Percentiles rank a stretch among this genome's conserved stretches.
phyloP scores from a whole-genome alignment of 2,888 invertebrate genomes.

The Hirudinaria manillensis region DNA sequence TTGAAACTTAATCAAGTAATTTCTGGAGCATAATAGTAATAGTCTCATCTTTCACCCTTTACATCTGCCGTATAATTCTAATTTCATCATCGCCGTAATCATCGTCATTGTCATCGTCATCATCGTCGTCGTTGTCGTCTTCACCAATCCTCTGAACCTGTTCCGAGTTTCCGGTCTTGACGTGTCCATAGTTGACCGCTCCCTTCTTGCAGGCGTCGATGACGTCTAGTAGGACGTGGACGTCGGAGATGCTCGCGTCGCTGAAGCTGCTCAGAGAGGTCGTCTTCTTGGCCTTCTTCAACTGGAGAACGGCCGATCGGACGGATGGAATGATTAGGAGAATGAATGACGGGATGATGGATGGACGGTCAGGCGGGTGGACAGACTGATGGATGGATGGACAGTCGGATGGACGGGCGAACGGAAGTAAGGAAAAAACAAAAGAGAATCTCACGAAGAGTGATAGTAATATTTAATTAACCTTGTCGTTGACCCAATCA shows the following conservation, averaged over 20 bases:
- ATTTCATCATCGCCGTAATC: constrained; percentile 11
- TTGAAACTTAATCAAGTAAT: too few species aligned
- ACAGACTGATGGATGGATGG: background rate
- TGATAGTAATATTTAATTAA: constrained; percentile 50
- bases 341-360: background rate
- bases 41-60: too few species aligned
- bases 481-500: constrained; percentile 90
- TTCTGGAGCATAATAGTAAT: too few species aligned
- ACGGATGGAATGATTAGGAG: background rate
- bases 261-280: constrained; percentile 59
- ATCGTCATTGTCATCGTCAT: constrained; percentile 17
- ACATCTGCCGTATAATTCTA: too few species aligned
- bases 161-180: constrained; percentile 70
- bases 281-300: constrained; percentile 52
- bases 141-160: constrained; percentile 62
- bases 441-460: background rate
- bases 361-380: background rate
- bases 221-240: constrained; percentile 84
- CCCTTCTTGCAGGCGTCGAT: constrained; percentile 95
- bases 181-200: constrained; percentile 84
- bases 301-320: constrained; percentile 43
- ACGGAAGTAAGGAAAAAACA: too few species aligned
- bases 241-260: constrained; percentile 81
- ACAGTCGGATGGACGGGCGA: too few species aligned
- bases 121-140: background rate